phyloP scores from a whole-genome alignment of 2,797 vertebrate genomes.

The Saxicola maurus region DNA sequence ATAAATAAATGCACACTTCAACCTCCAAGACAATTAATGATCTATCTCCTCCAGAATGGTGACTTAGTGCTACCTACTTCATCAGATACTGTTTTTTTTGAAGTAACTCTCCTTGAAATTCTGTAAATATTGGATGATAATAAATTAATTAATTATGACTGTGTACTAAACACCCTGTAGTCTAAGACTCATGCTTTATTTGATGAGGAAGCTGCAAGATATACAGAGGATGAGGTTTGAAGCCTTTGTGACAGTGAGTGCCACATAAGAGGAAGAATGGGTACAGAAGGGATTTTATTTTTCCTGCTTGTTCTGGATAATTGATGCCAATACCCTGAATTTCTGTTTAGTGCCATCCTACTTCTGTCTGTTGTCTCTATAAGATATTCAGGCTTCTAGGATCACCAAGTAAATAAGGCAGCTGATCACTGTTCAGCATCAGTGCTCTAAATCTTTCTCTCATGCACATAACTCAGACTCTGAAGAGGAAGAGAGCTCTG shows the following conservation, averaged over 20 bases:
- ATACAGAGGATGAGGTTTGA: neutral
- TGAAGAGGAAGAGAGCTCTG: neutral
- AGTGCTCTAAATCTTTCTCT: constrained; percentile 13
- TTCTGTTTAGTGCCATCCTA: neutral
- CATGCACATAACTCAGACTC: neutral
- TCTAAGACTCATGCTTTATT: neutral
- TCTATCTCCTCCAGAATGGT: neutral
- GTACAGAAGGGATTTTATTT: neutral
- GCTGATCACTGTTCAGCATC: neutral
- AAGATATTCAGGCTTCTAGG: neutral
- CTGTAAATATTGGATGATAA: neutral
- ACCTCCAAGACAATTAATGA: neutral
- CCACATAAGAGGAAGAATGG: neutral
- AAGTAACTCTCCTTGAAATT: neutral
- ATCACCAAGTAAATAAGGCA: neutral
- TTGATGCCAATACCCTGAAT: neutral
- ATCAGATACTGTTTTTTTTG: neutral
- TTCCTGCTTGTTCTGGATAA: neutral
- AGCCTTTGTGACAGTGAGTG: neutral
- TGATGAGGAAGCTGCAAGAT: neutral
- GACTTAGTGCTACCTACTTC: neutral
- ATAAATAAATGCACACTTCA: neutral
- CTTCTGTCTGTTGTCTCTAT: neutral
- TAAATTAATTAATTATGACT: neutral
- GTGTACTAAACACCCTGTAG: neutral